Percentiles rank a stretch among this genome's conserved stretches.
Evolutionary conservation across 2,797 vertebrate genomes (phyloP).

Genomic region (Acrossocheilus wenchowensis): DNA sequence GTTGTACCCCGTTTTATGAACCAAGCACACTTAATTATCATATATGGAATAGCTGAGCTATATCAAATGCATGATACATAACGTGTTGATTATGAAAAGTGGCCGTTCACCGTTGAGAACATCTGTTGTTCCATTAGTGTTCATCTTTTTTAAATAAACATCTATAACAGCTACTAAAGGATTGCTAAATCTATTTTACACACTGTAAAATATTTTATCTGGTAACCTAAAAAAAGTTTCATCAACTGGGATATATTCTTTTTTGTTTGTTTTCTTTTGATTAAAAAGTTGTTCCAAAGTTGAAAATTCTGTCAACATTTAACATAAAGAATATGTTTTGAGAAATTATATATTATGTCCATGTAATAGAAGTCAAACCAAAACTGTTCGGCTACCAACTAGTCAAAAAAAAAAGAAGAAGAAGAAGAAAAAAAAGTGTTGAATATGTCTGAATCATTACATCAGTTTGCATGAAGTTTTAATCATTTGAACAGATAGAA

Average conservation of each 20-base stretch:
- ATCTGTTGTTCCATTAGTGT: slow-evolving; percentile 20
- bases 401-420: neutral
- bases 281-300: neutral
- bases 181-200: neutral
- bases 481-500: neutral
- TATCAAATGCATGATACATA: slow-evolving; percentile 27
- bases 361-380: neutral
- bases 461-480: neutral
- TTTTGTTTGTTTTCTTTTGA: neutral
- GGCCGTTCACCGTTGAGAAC: neutral
- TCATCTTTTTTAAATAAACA: slow-evolving; percentile 29
- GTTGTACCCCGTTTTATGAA: slow-evolving; percentile 47
- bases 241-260: neutral
- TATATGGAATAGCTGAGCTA: slow-evolving; percentile 41
- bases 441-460: neutral
- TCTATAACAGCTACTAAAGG: neutral
- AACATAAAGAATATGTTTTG: neutral
- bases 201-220: neutral
- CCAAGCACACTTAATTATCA: slow-evolving; percentile 43
- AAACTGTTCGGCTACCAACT: too few species aligned
- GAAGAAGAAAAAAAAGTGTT: neutral
- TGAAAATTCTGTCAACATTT: neutral
- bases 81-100: slow-evolving; percentile 17
- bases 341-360: neutral
- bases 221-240: neutral